Evolutionary conservation across 2,888 invertebrate genomes (phyloP).

Genomic region (Diaprepes abbreviatus): DNA sequence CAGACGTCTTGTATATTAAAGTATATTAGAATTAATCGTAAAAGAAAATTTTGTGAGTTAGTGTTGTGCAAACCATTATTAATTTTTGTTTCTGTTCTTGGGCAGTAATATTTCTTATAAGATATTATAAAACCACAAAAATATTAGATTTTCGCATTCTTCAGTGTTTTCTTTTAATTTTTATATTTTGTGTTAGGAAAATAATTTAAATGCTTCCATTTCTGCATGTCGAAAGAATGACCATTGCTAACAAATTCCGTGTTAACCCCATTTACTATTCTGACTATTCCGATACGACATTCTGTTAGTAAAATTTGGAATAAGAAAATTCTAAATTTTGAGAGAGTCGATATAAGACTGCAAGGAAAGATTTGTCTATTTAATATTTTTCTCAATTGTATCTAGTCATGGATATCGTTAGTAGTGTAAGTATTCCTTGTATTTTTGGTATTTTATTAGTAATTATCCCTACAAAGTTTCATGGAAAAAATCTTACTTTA

Average conservation of each 20-base stretch:
- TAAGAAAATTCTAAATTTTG: slow-evolving; percentile 43
- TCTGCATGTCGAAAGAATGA: slow-evolving; percentile 58
- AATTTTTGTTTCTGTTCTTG: not conserved
- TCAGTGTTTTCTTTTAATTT: not conserved
- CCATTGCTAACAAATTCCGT: slow-evolving; percentile 67
- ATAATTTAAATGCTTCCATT: slow-evolving; percentile 49
- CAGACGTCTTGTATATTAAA: not conserved
- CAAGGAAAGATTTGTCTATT: slow-evolving; percentile 21
- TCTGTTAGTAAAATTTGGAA: slow-evolving; percentile 38
- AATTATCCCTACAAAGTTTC: too few species aligned
- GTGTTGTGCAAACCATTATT: not conserved
- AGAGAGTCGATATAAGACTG: slow-evolving; percentile 32
- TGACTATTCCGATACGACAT: slow-evolving; percentile 76
- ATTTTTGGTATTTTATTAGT: too few species aligned
- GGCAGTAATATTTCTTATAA: not conserved
- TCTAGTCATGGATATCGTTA: slow-evolving; percentile 54
- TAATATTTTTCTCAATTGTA: slow-evolving; percentile 37
- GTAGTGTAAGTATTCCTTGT: slow-evolving; percentile 52
- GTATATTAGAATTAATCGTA: not conserved
- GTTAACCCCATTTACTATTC: slow-evolving; percentile 78
- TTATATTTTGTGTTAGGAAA: slow-evolving; percentile 16
- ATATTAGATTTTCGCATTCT: not conserved
- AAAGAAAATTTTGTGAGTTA: not conserved
- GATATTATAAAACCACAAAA: not conserved
- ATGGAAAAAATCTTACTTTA: too few species aligned